phyloP scores from a whole-genome alignment of 2,797 vertebrate genomes.

The Phalloptychus januarius region DNA sequence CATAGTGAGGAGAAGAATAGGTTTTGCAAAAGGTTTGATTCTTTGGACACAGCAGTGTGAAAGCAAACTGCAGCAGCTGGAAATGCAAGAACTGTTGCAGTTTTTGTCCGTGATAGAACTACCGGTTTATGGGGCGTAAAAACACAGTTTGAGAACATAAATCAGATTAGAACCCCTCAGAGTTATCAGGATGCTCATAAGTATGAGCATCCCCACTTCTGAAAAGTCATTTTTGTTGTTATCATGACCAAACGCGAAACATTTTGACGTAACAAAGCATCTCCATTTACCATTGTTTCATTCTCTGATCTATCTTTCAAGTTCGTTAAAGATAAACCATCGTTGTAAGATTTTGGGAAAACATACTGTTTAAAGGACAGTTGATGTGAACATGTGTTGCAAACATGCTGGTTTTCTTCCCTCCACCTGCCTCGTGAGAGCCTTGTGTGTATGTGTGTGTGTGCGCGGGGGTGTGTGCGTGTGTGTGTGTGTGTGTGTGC shows the following conservation, averaged over 20 bases:
- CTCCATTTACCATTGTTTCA: slow-evolving; percentile 1
- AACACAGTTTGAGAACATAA: too few relatives aligned
- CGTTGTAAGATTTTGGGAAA: slow-evolving; percentile 2
- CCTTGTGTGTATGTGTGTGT: slow-evolving; percentile 16
- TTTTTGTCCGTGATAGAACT: too few relatives aligned
- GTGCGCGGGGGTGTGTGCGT: neutral
- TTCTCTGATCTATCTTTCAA: slow-evolving; percentile 25
- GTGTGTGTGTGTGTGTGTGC: neutral
- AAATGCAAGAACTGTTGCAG: too few relatives aligned
- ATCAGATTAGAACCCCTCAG: too few relatives aligned
- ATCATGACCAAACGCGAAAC: slow-evolving; percentile 8
- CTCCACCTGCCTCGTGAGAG: slow-evolving; percentile 40
- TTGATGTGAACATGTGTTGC: slow-evolving; percentile 22
- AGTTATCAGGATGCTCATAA: too few relatives aligned
- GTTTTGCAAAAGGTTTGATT: too few relatives aligned
- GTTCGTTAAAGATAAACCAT: slow-evolving; percentile 23
- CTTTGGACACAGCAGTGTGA: too few relatives aligned
- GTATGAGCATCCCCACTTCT: too few relatives aligned
- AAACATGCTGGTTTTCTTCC: slow-evolving; percentile 70
- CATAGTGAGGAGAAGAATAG: too few relatives aligned
- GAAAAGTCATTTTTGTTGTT: too few relatives aligned
- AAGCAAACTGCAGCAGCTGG: too few relatives aligned
- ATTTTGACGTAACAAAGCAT: slow-evolving; percentile 4
- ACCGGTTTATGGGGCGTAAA: too few relatives aligned
- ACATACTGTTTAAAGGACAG: slow-evolving; percentile 9